Evolutionary conservation across 2,888 invertebrate species (phyloP), one percentile per base, ranked within the genome.

Genomic region (Polia nebulosa): DNA sequence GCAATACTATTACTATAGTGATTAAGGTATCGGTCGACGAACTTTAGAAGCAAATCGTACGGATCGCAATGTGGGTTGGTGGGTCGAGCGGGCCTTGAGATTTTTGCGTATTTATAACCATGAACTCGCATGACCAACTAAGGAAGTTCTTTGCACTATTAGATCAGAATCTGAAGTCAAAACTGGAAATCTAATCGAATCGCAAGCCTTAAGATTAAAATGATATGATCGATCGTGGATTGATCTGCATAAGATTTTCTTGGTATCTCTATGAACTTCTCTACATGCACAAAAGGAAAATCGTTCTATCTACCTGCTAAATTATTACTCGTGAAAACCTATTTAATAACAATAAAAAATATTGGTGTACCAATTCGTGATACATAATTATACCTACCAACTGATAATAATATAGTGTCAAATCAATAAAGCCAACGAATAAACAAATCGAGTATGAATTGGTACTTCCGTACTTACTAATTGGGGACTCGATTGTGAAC

Each of bases 11-110:
- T 86, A 90, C 84, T 76, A 66, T 77, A 81, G 85, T 87, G 87
- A 87, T 86, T 85, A 85, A 83, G 76, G 76, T 86, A 87, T 86
- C 87, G 90, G 90, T 87, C 88, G 76, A 73, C 72, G 85, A 81
- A 87, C 88, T 80, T 66, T 49, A 76, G 76, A 69, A 79, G 81
- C 82, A 76, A 83, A 70, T 53, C 47, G 55, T 52, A 29, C 34
- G n/a, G 64, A 70, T 66, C 79, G 76, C 77, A 72, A 57, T 62
- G 66, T n/a, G 78, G 69, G 53, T 78, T 61, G n/a, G 44, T 45
- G 25, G 17, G 51, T 56, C 45, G 39, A 49, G n/a, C n/a, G 11
- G 62, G 73, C 76, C 72, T 72, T 72, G 62, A 49, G 15, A n/a
- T 76, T 77, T 78, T 68, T 80, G 66, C 59, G 56, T 57, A 64